Evolutionary conservation across 2,888 invertebrate species (phyloP).

Genomic region (Sceliomorpha sp.): DNA sequence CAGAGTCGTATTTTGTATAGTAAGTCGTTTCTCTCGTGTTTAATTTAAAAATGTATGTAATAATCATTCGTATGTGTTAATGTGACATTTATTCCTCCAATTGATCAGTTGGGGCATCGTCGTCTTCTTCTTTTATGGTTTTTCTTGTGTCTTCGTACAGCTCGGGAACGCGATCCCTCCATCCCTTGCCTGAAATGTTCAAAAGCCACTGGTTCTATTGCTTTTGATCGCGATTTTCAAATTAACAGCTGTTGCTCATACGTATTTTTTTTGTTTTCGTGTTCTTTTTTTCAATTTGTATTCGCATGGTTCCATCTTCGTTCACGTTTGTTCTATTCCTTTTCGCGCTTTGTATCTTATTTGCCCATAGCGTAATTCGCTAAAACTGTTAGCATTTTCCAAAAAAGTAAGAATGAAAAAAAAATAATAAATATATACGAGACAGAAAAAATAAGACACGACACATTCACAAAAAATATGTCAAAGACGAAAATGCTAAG

Average conservation of each 20-base stretch:
- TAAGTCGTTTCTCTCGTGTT: not conserved
- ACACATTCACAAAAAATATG: constrained; percentile 64
- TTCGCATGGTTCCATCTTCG: constrained; percentile 49
- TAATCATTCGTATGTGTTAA: no score
- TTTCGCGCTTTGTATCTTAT: constrained; percentile 31
- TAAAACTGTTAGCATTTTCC: constrained; percentile 34
- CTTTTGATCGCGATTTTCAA: constrained; percentile 55
- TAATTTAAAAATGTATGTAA: constrained; percentile 10
- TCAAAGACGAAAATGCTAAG: constrained; percentile 59
- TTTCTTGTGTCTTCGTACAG: constrained; percentile 76
- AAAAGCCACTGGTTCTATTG: constrained; percentile 70
- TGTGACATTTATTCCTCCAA: constrained; percentile 61
- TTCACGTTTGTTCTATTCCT: constrained; percentile 54
- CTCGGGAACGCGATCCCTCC: constrained; percentile 79
- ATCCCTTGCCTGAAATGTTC: constrained; percentile 79
- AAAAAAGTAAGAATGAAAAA: constrained; percentile 37
- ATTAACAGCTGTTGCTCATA: constrained; percentile 43
- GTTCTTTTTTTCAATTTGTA: constrained; percentile 1
- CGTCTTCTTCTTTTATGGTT: constrained; percentile 68
- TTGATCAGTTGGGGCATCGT: constrained; percentile 66
- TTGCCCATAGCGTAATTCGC: constrained; percentile 23
- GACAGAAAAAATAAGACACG: constrained; percentile 53
- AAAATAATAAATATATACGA: constrained; percentile 51
- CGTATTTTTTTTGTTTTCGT: constrained; percentile 37
- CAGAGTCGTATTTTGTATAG: not conserved